Conservation (phyloP, 2,797 vertebrate species). For the Tadarida brasiliensis region DNA sequence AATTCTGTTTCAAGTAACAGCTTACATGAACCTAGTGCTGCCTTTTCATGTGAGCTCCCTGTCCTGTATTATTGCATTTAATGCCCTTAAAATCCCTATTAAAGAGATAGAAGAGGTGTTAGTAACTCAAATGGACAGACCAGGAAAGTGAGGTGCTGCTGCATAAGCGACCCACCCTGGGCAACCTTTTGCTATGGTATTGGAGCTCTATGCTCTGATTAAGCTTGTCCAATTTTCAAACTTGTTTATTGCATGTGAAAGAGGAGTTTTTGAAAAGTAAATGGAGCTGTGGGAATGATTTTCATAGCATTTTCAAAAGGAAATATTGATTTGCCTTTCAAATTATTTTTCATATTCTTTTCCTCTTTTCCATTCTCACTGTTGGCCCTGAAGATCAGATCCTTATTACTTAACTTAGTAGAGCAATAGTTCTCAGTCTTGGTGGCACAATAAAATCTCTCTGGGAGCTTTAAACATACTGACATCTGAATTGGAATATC, state of each 20-base stretch:
- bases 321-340: slow-evolving; percentile 63
- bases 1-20: not conserved
- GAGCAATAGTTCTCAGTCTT: slow-evolving; percentile 22
- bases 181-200: not conserved
- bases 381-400: slow-evolving; percentile 52
- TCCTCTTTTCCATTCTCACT: slow-evolving; percentile 52
- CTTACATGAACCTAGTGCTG: not conserved
- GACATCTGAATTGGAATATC: slow-evolving; percentile 1
- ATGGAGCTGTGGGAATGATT: not conserved
- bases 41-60: not conserved
- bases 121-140: not conserved
- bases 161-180: accelerated
- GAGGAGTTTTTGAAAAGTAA: not conserved
- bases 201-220: not conserved
- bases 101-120: not conserved
- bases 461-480: slow-evolving; percentile 16
- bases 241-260: slow-evolving; percentile 10
- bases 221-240: slow-evolving; percentile 20
- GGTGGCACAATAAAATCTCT: slow-evolving; percentile 20
- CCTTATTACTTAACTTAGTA: slow-evolving; percentile 49
- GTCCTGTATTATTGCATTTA: not conserved
- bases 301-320: slow-evolving; percentile 45
- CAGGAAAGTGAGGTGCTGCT: not conserved
- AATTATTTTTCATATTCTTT: slow-evolving; percentile 49
- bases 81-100: not conserved